Conservation (phyloP, 2,113 vertebrate species). For the Hyperopisus bebe region DNA sequence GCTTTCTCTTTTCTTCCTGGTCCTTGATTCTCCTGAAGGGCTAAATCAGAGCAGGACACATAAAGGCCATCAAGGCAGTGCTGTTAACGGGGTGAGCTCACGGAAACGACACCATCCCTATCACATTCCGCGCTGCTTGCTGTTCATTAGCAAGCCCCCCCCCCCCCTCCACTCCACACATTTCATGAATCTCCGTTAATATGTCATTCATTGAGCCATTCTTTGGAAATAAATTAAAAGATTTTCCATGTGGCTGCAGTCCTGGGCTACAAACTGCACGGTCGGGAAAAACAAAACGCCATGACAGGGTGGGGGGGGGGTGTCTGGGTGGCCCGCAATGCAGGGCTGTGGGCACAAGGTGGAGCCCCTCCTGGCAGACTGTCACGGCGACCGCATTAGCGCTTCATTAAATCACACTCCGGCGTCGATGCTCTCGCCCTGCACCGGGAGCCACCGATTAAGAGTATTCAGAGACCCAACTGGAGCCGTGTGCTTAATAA, state of each 20-base stretch:
- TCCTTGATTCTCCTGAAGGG: constrained; percentile 16
- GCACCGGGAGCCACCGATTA: background rate
- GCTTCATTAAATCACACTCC: constrained; percentile 16
- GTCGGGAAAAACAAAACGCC: background rate
- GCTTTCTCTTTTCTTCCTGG: background rate
- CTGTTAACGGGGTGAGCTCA: constrained; percentile 14
- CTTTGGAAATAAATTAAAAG: constrained; percentile 2
- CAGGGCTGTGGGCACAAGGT: background rate
- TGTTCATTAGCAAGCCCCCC: constrained; percentile 8
- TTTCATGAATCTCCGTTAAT: constrained; percentile 21
- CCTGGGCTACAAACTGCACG: background rate
- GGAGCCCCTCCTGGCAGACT: background rate
- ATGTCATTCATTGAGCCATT: constrained; percentile 4
- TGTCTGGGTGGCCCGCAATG: background rate
- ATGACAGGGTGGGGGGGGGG: background rate
- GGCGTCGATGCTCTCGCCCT: background rate
- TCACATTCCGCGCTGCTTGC: background rate
- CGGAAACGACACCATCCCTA: constrained; percentile 10
- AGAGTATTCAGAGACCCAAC: background rate
- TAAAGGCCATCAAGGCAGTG: background rate
- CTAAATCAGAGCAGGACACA: constrained; percentile 17
- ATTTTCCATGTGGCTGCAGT: background rate
- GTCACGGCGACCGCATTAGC: constrained; percentile 17
- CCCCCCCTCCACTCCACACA: background rate
- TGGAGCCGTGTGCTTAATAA: background rate